Evolutionary conservation across 2,888 invertebrate species (phyloP), one percentile per base, ranked within the genome.

Genomic region (Isotomurus palustris): DNA sequence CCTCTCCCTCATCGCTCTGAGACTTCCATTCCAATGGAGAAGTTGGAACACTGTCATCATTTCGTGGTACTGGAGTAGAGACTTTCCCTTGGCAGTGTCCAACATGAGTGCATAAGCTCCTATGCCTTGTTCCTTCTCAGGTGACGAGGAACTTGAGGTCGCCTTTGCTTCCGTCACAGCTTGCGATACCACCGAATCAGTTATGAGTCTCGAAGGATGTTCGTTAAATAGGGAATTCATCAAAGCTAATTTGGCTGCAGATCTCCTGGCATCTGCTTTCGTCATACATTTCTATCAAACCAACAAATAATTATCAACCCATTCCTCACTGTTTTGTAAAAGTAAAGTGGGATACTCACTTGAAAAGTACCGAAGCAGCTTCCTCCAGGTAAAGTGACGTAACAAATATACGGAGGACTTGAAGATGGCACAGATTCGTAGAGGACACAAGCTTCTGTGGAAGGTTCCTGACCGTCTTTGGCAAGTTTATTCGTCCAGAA

Each of bases 211-310:
- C 1, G 91, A 91, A 40, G 93, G 93, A 76, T 94, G 94, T 73
- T 94, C 94, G 75, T 94, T 94, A 77, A 94, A 94, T 49, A 94
- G 92, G 10, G 92, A 93, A 78, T 94, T 94, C 93, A 94, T 94
- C 19, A 94, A 79, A 1, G 94, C 94, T 69, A 94, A 93, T 79
- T 94, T 93, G 1, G 94, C 94, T 0, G 93, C 92, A 72, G 93
- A 93, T 70, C 93, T 82, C 43, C 93, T 82, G 3, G 94, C 94
- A 75, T 94, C 94, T 5, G 93, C 93, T 76, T 94, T 94, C 24
- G 93, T 94, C 2, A 91, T 89, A 74, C 93, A 93, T 75, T 91
- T 91, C 86, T 93, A 79, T 43, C 45, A 41, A 61, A 38, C 19
- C 43, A 22, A 12, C 28, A 61, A 50, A 45, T 47, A 59, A 47